These are phyloP conservation scores for Drosophila biarmipes DNA, from an alignment of 1,140 invertebrate genomes.

Conservation along the genomic window DNA sequence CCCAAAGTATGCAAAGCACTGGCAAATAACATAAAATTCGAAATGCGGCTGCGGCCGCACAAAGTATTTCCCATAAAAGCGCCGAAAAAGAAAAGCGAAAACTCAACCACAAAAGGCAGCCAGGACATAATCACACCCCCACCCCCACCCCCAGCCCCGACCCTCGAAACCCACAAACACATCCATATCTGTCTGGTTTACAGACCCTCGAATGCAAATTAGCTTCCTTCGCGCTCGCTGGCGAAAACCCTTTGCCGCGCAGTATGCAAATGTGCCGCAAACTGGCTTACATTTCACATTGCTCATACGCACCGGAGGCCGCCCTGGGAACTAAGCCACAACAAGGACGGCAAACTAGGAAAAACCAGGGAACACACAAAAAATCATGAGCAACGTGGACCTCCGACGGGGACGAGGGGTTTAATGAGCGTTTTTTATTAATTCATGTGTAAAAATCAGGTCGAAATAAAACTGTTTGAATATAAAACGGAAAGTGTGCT, in stretches of 20 bases:
- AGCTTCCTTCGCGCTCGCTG: conserved; percentile 37
- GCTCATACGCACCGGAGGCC: conserved; percentile 47
- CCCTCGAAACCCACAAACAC: conserved; percentile 3
- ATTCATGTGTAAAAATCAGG: conserved; percentile 77
- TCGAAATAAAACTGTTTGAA: conserved; percentile 69
- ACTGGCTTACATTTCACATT: conserved; percentile 67
- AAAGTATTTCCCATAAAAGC: conserved; percentile 47
- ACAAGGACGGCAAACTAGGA: conserved; percentile 25
- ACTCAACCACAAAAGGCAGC: conserved; percentile 66
- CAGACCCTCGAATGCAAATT: conserved; percentile 64
- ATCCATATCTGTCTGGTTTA: conserved; percentile 27
- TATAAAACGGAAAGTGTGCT: conserved; percentile 50
- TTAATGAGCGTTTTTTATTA: conserved; percentile 69
- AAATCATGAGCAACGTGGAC: not conserved
- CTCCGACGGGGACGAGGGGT: conserved; percentile 6
- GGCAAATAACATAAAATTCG: conserved; percentile 62
- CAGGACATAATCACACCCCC: conserved; percentile 42
- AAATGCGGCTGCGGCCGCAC: conserved; percentile 15
- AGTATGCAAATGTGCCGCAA: conserved; percentile 69
- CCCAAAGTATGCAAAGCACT: conserved; percentile 76
- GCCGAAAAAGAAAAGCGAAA: conserved; percentile 47
- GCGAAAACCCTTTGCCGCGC: conserved; percentile 31
- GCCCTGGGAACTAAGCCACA: conserved; percentile 9
- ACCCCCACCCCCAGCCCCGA: not conserved
- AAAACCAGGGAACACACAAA: conserved; percentile 15